Conservation (phyloP, 2,888 invertebrate genomes). For the Cyrtodaria siliqua region DNA sequence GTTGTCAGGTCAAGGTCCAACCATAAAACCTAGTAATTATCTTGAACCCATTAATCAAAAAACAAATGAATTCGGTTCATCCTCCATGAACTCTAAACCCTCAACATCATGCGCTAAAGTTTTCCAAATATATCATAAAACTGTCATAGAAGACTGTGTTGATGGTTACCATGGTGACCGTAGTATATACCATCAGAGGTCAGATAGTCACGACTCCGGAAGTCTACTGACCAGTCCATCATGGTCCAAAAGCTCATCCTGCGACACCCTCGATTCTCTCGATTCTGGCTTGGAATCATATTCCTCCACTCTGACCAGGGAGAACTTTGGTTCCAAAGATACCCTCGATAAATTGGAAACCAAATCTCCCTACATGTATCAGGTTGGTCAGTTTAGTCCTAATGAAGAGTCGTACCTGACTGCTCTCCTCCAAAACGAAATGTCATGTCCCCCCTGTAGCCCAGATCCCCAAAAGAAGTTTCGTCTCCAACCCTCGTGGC, state of each 20-base stretch:
- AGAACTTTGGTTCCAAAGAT: conserved; percentile 44
- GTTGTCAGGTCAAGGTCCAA: too few species aligned
- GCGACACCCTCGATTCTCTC: conserved; percentile 49
- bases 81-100: too few species aligned
- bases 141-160: background rate
- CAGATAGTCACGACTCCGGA: conserved; percentile 30
- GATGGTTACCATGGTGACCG: background rate
- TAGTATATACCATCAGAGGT: background rate
- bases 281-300: conserved; percentile 47
- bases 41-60: too few species aligned
- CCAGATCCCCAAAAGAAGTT: background rate
- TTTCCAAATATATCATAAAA: too few species aligned
- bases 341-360: conserved; percentile 2
- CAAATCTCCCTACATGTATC: conserved; percentile 15
- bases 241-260: conserved; percentile 52
- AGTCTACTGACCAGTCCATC: conserved; percentile 28
- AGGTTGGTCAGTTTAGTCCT: conserved; percentile 20
- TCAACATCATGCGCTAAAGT: too few species aligned
- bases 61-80: too few species aligned
- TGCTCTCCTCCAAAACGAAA: background rate
- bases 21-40: too few species aligned
- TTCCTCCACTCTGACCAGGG: conserved; percentile 41
- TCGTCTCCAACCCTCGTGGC: conserved; percentile 32
- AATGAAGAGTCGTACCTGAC: background rate
- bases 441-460: conserved; percentile 13